Evolutionary conservation across 2,888 invertebrate genomes (phyloP).

Genomic region (Plebejus melissa): DNA sequence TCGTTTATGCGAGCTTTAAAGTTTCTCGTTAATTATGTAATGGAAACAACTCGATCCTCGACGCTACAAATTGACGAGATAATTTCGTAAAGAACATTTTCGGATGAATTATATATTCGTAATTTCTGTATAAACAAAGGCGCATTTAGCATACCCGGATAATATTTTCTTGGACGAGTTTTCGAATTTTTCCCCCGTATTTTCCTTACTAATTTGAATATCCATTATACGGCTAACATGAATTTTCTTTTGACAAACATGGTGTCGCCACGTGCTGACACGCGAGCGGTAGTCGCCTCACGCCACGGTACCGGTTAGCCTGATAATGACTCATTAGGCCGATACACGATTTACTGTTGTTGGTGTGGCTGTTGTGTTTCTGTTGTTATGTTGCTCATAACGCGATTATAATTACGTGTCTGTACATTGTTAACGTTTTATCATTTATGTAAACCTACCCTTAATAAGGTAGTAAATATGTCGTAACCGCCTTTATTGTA

Average conservation of each 20-base stretch:
- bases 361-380: neutral
- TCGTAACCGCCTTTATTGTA: neutral
- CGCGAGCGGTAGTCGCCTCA: constrained; percentile 19
- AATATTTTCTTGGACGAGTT: neutral
- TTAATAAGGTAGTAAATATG: neutral
- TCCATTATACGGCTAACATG: constrained; percentile 19
- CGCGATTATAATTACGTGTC: constrained; percentile 33
- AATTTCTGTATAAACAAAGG: constrained; percentile 1
- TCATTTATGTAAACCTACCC: neutral
- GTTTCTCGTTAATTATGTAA: constrained; percentile 28
- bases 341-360: constrained; percentile 22
- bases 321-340: constrained; percentile 35
- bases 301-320: constrained; percentile 18
- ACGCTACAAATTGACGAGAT: constrained; percentile 6
- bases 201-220: constrained; percentile 18
- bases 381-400: constrained; percentile 29
- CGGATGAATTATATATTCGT: neutral
- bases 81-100: constrained; percentile 2
- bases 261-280: constrained; percentile 20
- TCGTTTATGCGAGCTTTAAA: constrained; percentile 21
- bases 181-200: neutral
- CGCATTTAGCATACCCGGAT: neutral
- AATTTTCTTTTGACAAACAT: constrained; percentile 19
- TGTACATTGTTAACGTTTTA: constrained; percentile 27
- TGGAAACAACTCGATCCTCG: constrained; percentile 14